Conservation (phyloP, 1,140 invertebrate species). For the Saccostrea glomerata region DNA sequence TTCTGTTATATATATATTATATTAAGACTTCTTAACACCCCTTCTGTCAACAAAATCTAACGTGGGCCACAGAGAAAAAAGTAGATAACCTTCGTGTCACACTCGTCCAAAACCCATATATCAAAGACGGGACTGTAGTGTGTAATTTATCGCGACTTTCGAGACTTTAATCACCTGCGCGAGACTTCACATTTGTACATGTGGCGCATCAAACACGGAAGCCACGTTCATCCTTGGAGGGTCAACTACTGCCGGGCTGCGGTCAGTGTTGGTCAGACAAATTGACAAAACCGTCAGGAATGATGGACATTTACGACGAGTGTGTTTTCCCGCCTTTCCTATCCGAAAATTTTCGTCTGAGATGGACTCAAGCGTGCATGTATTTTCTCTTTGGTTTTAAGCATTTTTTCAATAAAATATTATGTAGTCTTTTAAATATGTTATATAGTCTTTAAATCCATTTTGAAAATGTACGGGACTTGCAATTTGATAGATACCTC, state of each 20-base stretch:
- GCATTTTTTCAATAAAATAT: no score
- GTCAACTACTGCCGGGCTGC: neutral
- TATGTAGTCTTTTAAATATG: no score
- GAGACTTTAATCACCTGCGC: conserved; percentile 20
- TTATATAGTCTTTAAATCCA: no score
- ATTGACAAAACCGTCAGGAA: neutral
- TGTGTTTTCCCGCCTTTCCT: conserved; percentile 9
- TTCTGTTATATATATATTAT: no score
- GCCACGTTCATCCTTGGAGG: neutral
- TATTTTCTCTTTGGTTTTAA: neutral
- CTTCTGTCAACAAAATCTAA: no score
- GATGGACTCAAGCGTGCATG: neutral
- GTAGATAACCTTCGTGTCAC: neutral
- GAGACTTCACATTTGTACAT: conserved; percentile 19
- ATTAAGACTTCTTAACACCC: no score
- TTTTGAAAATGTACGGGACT: no score
- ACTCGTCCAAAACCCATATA: neutral
- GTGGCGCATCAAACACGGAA: conserved; percentile 24
- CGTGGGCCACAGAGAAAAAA: neutral
- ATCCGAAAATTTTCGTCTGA: neutral
- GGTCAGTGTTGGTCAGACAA: conserved; percentile 6
- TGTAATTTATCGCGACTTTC: neutral
- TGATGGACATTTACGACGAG: conserved; percentile 3
- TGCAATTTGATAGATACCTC: no score
- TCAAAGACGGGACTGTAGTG: neutral